Evolutionary conservation across 2,888 invertebrate genomes (phyloP).

Genomic region (Caenorhabditis panamensis): DNA sequence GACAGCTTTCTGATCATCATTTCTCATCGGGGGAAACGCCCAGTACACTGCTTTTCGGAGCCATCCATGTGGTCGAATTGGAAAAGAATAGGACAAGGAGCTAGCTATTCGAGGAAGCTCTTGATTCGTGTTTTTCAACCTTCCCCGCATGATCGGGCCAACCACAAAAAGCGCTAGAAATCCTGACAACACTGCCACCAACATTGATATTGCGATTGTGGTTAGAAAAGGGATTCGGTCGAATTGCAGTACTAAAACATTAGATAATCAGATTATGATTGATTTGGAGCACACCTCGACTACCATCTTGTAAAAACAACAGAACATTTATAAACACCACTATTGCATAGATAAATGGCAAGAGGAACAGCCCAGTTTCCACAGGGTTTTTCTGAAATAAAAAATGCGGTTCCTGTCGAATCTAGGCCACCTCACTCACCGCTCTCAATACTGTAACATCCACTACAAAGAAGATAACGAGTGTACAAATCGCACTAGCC

Average conservation of each 20-base stretch:
- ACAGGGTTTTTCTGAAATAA: slow-evolving; percentile 41
- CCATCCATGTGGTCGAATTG: slow-evolving; percentile 28
- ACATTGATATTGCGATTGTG: slow-evolving; percentile 86
- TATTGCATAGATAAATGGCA: slow-evolving; percentile 94
- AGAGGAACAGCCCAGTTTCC: slow-evolving; percentile 86
- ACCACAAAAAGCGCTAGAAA: slow-evolving; percentile 49
- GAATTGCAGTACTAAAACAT: slow-evolving; percentile 88
- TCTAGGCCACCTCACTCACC: no score
- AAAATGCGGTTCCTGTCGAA: no score
- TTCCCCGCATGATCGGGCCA: slow-evolving; percentile 46
- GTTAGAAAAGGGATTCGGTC: slow-evolving; percentile 92
- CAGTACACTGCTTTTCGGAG: slow-evolving; percentile 44
- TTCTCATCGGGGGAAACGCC: slow-evolving; percentile 55
- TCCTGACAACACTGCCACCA: slow-evolving; percentile 85
- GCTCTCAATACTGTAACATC: slow-evolving; percentile 84
- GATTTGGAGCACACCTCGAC: slow-evolving; percentile 83
- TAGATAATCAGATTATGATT: no score
- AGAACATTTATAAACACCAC: slow-evolving; percentile 93
- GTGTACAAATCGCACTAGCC: slow-evolving; percentile 91
- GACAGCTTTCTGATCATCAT: slow-evolving; percentile 72
- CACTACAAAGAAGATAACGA: slow-evolving; percentile 80
- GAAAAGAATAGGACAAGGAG: slow-evolving; percentile 39
- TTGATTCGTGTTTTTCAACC: slow-evolving; percentile 52
- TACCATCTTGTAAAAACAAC: slow-evolving; percentile 92
- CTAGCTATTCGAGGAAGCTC: slow-evolving; percentile 54